Evolutionary conservation across 2,797 vertebrate species (phyloP).

Genomic region (Eulemur coronatus): DNA sequence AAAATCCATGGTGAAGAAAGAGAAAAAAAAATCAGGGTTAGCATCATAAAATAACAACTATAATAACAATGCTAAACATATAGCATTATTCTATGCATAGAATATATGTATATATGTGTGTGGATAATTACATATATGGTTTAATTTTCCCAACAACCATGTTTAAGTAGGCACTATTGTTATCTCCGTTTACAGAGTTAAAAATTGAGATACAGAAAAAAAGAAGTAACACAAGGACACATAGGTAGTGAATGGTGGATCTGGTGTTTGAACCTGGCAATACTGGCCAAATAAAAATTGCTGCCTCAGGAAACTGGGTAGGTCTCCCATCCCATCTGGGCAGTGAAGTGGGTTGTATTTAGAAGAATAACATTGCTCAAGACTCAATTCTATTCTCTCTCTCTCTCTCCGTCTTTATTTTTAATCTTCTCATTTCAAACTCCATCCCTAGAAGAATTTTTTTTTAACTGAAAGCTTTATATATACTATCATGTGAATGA

Average conservation of each 20-base stretch:
- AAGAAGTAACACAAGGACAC: not conserved
- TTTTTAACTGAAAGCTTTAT: not conserved
- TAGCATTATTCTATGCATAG: not conserved
- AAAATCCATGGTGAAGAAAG: not conserved
- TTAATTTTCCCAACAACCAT: not conserved
- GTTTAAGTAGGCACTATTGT: slow-evolving; percentile 15
- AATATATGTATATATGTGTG: not conserved
- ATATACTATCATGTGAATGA: not conserved
- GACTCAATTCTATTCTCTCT: not conserved
- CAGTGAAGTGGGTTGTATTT: slow-evolving; percentile 4
- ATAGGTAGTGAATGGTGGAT: not conserved
- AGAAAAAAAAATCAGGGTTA: not conserved
- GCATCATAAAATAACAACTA: not conserved
- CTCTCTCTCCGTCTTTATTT: not conserved
- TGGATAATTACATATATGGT: not conserved
- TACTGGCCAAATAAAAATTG: not conserved
- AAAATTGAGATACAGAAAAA: slow-evolving; percentile 39
- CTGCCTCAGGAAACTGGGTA: not conserved
- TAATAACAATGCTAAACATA: not conserved
- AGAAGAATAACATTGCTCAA: not conserved
- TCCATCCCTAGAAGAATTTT: not conserved
- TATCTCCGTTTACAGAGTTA: not conserved
- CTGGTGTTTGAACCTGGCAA: not conserved
- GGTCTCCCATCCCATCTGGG: not conserved
- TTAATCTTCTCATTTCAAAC: not conserved